Conservation (phyloP, 64 coral and sea anemone genomes). For the Porites lutea region DNA sequence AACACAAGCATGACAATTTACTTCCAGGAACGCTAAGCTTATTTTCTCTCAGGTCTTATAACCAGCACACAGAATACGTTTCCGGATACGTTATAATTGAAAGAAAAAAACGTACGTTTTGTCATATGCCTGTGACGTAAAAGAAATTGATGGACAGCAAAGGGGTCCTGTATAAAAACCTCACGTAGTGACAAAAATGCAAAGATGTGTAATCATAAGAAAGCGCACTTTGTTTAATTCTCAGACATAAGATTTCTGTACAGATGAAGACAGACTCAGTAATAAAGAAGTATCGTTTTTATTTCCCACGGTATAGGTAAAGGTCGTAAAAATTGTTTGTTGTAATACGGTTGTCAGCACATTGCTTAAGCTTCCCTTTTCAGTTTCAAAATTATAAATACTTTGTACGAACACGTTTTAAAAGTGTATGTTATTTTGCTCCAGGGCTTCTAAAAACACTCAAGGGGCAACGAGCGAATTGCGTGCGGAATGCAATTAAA, state of each 20-base stretch:
- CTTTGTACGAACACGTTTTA: no score
- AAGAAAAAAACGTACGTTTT: background rate
- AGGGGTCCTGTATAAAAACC: background rate
- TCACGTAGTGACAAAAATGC: background rate
- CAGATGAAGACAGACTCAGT: background rate
- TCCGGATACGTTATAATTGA: background rate
- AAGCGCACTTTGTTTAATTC: background rate
- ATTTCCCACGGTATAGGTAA: slow-evolving; percentile 19
- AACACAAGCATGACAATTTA: no score
- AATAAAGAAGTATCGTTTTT: background rate
- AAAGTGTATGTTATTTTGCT: no score
- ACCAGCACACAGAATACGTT: background rate
- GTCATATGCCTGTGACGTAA: background rate
- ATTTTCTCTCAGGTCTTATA: background rate
- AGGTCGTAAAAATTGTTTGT: background rate
- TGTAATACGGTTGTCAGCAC: slow-evolving; percentile 9
- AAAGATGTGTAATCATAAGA: background rate
- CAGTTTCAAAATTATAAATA: background rate
- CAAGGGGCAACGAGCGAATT: background rate
- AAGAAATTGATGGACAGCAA: background rate
- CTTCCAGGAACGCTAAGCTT: no score
- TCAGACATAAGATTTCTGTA: background rate
- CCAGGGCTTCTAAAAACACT: no score
- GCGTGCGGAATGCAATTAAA: background rate
- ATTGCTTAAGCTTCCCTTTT: background rate